Base-by-base conservation (phyloP, 2,797 vertebrate genomes). In the Lithobates sylvaticus region DNA sequence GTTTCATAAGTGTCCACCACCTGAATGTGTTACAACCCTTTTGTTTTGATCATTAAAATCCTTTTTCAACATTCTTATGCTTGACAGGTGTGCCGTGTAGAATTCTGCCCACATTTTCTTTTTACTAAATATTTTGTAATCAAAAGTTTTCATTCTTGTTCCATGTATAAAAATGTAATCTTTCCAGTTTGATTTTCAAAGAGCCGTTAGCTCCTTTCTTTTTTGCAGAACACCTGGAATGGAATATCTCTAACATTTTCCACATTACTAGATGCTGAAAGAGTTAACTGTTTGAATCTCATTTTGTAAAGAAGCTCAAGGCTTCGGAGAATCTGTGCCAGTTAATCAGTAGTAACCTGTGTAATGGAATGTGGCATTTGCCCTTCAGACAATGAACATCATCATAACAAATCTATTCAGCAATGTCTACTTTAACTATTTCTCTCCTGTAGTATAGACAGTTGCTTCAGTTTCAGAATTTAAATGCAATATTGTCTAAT, bases 351-450 rank as follows among this genome's bases (percentile, higher is more conserved):
- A 44, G 9, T 79, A 85, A 85, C 84, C 84, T 85, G 76, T 79
- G 68, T 78, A 85, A 85, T 85, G 67, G 69, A 74, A 85, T 79
- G 76, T 85, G 84, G 68, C 84, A 85, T 85, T 85, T 64, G 76
- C 76, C 84, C 76, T 85, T 85, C 76, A 78, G 75, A 85, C 76
- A 84, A 77, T 77, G 23, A 67, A 42, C 65, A 84, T 77, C 47
- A 71, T 21, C 50, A 64, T 77, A 61, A 76, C 36, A 64, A 72
- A 64, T 75, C 2, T 54, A 61, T 84, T 67, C 39, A 36, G 50
- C 81, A 69, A 75, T 69, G 27, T 34, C n/a, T 27, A 44, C 21
- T 47, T 83, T 83, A 83, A 83, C 73, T 34, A 29, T 36, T 83
- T 76, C 13, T 54, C 23, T 21, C 34, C 54, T 74, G 27, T 12